A percentile compares a stretch with the other conserved stretches of the same genome.
phyloP scores from a whole-genome alignment of 2,797 vertebrate genomes.

The Periparus ater region DNA sequence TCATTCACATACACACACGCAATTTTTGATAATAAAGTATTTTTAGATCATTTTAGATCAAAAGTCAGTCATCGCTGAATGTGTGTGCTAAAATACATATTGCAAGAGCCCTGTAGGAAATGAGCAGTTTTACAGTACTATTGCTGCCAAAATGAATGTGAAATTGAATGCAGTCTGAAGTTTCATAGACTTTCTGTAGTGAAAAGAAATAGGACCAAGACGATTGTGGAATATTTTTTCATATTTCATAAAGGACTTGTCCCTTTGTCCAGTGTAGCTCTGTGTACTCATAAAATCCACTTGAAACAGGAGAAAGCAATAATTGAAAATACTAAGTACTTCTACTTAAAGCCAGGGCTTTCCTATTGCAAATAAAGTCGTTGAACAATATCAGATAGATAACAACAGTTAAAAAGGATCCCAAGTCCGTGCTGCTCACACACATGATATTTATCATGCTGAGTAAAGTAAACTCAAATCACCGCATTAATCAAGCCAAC shows the following conservation, averaged over 20 bases:
- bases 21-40: conserved; percentile 6
- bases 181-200: background rate
- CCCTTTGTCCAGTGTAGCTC: background rate
- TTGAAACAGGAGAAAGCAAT: background rate
- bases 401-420: background rate
- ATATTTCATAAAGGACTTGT: background rate
- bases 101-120: conserved; percentile 53
- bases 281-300: background rate
- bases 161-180: conserved; percentile 25
- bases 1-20: background rate
- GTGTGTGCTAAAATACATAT: conserved; percentile 25
- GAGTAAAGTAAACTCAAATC: background rate
- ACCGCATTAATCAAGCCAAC: background rate
- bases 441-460: background rate
- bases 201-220: conserved; percentile 27
- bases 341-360: background rate
- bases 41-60: conserved; percentile 47
- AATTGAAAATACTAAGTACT: background rate
- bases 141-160: conserved; percentile 43
- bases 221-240: background rate
- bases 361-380: background rate
- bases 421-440: background rate
- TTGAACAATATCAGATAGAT: background rate
- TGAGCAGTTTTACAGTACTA: conserved; percentile 27
- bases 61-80: conserved; percentile 24